phyloP scores from a whole-genome alignment of 2,888 invertebrate genomes.

The Drosophila picticornis region DNA sequence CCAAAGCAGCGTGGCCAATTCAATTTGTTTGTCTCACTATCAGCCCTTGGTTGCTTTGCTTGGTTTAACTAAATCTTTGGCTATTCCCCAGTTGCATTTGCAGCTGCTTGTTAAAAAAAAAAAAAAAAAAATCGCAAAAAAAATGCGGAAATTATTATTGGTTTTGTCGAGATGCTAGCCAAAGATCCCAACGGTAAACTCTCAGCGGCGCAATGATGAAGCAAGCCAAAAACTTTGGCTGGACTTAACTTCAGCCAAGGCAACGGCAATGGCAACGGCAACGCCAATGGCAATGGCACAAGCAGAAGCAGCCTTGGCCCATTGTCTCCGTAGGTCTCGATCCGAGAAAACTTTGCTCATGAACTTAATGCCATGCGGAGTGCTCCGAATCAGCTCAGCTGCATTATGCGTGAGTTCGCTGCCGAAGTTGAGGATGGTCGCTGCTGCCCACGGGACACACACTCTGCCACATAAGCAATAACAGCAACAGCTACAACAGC shows the following conservation, averaged over 20 bases:
- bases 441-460: constrained; percentile 29
- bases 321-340: constrained; percentile 60
- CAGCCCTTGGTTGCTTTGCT: constrained; percentile 31
- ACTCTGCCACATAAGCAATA: constrained; percentile 39
- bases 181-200: constrained; percentile 74
- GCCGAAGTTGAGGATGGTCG: constrained; percentile 1
- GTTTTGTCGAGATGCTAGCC: constrained; percentile 67
- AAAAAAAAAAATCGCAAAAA: constrained; percentile 6
- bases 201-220: constrained; percentile 68
- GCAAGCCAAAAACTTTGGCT: constrained; percentile 60
- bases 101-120: constrained; percentile 34
- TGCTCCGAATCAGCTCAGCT: constrained; percentile 26
- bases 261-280: constrained; percentile 15
- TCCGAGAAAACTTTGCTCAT: constrained; percentile 65
- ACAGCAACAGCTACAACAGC: constrained; percentile 20
- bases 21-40: constrained; percentile 77
- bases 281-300: not conserved
- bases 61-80: constrained; percentile 54
- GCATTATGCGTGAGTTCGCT: constrained; percentile 54
- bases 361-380: constrained; percentile 68
- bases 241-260: constrained; percentile 37
- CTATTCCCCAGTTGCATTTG: constrained; percentile 71
- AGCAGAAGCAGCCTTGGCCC: constrained; percentile 30
- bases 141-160: constrained; percentile 75
- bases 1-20: constrained; percentile 64